Evolutionary conservation across 2,113 vertebrate genomes (phyloP).

Genomic region (Spizaetus ornatus): DNA sequence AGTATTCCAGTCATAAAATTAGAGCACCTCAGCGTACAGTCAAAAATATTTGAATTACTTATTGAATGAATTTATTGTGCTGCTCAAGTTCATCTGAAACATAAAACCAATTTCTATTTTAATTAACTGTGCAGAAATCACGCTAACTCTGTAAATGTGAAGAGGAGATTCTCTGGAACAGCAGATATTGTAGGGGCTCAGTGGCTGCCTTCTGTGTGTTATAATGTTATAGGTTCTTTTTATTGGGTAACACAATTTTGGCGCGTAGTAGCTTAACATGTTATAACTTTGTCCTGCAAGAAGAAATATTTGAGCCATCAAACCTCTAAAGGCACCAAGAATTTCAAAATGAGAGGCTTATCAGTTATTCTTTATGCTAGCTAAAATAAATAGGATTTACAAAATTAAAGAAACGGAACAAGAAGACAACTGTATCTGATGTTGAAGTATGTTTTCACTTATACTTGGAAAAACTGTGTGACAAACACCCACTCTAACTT

Average conservation of each 20-base stretch:
- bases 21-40: neutral
- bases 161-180: neutral
- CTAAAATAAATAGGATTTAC: neutral
- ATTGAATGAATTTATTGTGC: neutral
- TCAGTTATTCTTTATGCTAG: neutral
- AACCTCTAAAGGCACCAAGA: neutral
- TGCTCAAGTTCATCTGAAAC: neutral
- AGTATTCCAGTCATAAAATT: neutral
- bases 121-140: neutral
- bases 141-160: neutral
- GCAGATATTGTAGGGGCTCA: neutral
- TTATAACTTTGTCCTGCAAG: neutral
- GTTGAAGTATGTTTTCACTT: neutral
- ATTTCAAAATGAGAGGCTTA: neutral
- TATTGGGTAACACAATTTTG: neutral
- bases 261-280: fast-evolving
- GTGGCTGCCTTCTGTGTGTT: neutral
- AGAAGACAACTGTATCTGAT: neutral
- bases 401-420: neutral
- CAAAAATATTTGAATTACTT: neutral
- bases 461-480: neutral
- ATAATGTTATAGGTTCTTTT: neutral
- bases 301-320: neutral
- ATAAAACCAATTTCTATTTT: constrained; percentile 1
- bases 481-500: neutral